A percentile compares a stretch with the other conserved stretches of the same genome.
Evolutionary conservation across 2,797 vertebrate species (phyloP).

Genomic region (Podarcis siculus): DNA sequence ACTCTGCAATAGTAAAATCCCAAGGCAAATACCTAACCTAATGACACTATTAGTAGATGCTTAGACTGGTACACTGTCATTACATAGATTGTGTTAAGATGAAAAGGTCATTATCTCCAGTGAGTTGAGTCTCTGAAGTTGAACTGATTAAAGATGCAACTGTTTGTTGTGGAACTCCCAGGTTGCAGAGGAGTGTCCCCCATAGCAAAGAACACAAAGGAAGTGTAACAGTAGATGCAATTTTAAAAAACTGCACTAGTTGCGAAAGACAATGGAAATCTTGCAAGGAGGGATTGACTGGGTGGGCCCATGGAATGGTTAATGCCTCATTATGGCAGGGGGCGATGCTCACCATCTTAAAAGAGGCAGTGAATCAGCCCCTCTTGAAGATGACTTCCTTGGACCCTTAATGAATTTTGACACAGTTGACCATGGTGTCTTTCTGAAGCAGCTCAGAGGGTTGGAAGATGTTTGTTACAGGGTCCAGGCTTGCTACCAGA

Average conservation of each 20-base stretch:
- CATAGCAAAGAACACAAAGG: background rate
- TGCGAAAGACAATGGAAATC: background rate
- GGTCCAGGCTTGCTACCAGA: no score
- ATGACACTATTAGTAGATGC: slow-evolving; percentile 13
- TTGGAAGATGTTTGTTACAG: no score
- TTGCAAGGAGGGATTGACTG: no score
- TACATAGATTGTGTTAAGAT: slow-evolving; percentile 1
- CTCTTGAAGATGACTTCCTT: no score
- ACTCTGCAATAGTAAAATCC: slow-evolving; percentile 28
- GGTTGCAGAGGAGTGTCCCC: background rate
- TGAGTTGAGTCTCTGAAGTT: background rate
- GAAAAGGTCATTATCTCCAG: background rate
- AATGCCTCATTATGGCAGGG: no score
- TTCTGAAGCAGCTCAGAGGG: no score
- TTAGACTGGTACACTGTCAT: background rate
- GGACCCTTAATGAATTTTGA: no score
- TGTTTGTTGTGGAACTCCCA: background rate
- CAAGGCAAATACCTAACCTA: slow-evolving; percentile 19
- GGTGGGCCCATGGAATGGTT: no score
- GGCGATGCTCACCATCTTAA: no score
- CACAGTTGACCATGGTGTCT: no score
- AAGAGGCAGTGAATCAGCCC: no score
- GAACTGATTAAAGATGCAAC: background rate
- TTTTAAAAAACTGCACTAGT: background rate
- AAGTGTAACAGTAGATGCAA: background rate